Evolutionary conservation across 2,797 vertebrate genomes (phyloP).

Genomic region (Eutrigla gurnardus): DNA sequence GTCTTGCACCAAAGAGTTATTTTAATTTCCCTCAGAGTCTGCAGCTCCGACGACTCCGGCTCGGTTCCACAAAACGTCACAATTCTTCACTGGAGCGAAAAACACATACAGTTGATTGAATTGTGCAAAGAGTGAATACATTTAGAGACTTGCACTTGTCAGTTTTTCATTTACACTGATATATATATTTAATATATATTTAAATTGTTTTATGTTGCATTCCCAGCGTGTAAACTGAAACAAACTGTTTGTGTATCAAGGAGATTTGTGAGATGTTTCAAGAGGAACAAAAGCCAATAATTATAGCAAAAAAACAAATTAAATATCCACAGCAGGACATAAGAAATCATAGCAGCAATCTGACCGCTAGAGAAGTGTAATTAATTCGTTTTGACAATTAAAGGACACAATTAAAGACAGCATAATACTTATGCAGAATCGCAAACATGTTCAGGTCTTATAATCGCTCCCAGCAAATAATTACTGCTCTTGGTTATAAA

Average conservation of each 20-base stretch:
- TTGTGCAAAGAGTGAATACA: slow-evolving; percentile 8
- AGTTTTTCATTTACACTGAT: neutral
- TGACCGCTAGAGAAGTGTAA: slow-evolving; percentile 61
- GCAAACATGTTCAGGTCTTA: slow-evolving; percentile 67
- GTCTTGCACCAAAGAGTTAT: neutral
- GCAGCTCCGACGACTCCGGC: neutral
- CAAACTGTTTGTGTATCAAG: neutral
- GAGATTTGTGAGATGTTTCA: slow-evolving; percentile 9
- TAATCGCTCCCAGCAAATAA: slow-evolving; percentile 69
- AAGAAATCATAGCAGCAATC: slow-evolving; percentile 25
- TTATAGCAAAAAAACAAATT: slow-evolving; percentile 18
- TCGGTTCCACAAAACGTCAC: neutral
- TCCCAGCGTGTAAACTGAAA: neutral
- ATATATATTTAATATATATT: no score
- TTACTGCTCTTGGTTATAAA: slow-evolving; percentile 66
- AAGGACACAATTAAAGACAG: slow-evolving; percentile 61
- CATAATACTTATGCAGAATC: slow-evolving; percentile 59
- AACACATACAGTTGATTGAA: neutral
- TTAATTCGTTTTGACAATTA: slow-evolving; percentile 71
- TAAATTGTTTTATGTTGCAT: neutral
- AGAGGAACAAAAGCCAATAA: slow-evolving; percentile 17
- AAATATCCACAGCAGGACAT: slow-evolving; percentile 32
- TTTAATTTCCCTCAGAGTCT: slow-evolving; percentile 12
- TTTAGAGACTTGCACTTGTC: neutral
- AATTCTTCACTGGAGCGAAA: neutral